Conservation (phyloP, 2,113 vertebrate genomes). For the Macroglossus sobrinus region DNA sequence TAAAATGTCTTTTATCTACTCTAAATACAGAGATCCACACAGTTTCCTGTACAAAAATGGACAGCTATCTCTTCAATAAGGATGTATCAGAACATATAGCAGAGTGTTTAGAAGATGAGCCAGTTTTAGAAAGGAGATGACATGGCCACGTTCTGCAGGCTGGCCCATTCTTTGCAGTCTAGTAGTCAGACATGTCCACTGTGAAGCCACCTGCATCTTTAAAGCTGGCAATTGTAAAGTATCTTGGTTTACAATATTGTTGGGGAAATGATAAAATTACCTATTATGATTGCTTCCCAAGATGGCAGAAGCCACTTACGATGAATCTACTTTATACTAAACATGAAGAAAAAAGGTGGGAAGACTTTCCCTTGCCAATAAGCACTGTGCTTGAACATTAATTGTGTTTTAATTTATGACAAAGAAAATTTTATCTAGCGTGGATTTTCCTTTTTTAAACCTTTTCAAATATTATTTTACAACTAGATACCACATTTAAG, state of each 20-base stretch:
- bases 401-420: constrained; percentile 60
- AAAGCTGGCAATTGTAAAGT: constrained; percentile 36
- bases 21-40: not conserved
- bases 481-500: constrained; percentile 52
- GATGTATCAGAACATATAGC: not conserved
- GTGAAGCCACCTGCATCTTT: not conserved
- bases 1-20: not conserved
- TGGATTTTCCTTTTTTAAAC: constrained; percentile 36
- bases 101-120: not conserved
- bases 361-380: constrained; percentile 32
- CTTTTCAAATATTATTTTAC: constrained; percentile 52
- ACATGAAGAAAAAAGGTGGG: constrained; percentile 17
- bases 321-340: not conserved
- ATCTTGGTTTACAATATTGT: not conserved
- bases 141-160: not conserved
- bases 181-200: not conserved
- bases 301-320: not conserved
- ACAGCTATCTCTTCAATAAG: not conserved
- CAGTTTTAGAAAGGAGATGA: not conserved
- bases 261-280: constrained; percentile 48
- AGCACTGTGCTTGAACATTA: constrained; percentile 48
- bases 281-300: constrained; percentile 13
- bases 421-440: constrained; percentile 37
- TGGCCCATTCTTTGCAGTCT: not conserved
- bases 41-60: not conserved